phyloP scores from a whole-genome alignment of 2,797 vertebrate genomes.

The Onychomys leucogaster region DNA sequence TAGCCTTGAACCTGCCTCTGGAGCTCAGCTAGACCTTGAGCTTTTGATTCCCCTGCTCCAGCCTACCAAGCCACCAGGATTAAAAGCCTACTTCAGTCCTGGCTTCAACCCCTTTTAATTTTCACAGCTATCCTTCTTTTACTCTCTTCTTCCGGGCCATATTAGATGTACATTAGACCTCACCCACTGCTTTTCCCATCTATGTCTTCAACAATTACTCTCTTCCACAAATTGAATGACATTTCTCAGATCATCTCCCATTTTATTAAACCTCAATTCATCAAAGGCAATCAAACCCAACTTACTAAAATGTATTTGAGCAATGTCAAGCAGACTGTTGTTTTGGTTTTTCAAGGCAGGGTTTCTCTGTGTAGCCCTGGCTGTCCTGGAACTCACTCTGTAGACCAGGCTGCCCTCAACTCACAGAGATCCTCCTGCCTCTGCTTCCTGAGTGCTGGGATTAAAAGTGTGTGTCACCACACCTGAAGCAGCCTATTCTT shows the following conservation, averaged over 20 bases:
- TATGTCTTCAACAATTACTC: background rate
- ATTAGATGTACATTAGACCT: background rate
- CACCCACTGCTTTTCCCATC: background rate
- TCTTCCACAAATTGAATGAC: background rate
- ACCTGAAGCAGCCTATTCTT: background rate
- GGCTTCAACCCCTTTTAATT: background rate
- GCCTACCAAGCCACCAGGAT: too few species aligned
- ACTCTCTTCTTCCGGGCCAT: background rate
- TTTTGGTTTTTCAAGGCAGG: too few species aligned
- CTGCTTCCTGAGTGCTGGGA: too few species aligned
- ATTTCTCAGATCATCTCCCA: background rate
- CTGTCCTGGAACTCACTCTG: too few species aligned
- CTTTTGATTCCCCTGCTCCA: too few species aligned
- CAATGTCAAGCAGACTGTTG: background rate
- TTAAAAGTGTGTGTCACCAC: too few species aligned
- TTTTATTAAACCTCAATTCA: background rate
- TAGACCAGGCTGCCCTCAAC: too few species aligned
- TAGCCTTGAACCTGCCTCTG: too few species aligned
- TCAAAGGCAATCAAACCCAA: background rate
- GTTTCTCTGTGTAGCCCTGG: too few species aligned
- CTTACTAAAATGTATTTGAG: background rate
- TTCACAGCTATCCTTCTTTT: background rate
- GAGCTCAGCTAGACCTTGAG: too few species aligned
- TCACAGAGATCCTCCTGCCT: too few species aligned
- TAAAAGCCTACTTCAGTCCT: background rate